Evolutionary conservation across 2,888 invertebrate species (phyloP).

Genomic region (Megastigmus dorsalis): DNA sequence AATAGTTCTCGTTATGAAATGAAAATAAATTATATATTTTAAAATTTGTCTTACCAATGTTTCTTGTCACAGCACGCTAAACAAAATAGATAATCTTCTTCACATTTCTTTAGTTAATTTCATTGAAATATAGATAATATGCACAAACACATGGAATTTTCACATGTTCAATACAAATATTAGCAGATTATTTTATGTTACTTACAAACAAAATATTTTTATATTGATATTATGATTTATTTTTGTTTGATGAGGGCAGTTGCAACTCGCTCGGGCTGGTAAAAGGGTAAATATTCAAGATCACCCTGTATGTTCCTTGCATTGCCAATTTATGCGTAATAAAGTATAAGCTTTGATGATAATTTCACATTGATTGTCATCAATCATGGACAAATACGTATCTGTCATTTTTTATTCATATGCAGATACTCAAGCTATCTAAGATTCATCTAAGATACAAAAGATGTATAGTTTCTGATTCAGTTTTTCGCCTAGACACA

Average conservation of each 20-base stretch:
- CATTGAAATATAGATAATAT: background rate
- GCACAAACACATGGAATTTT: background rate
- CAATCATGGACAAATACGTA: constrained; percentile 31
- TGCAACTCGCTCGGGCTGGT: constrained; percentile 78
- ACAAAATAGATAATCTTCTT: background rate
- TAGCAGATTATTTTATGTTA: background rate
- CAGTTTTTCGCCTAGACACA: background rate
- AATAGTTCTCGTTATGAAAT: constrained; percentile 18
- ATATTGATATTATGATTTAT: constrained; percentile 57
- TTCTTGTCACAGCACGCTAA: background rate
- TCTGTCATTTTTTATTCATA: background rate
- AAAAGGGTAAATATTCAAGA: constrained; percentile 77
- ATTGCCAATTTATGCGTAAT: constrained; percentile 49
- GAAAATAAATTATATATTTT: constrained; percentile 19
- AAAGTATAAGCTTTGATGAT: constrained; percentile 39
- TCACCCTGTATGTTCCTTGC: constrained; percentile 62
- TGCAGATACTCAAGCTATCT: background rate
- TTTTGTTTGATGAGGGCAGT: constrained; percentile 74
- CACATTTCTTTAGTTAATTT: background rate
- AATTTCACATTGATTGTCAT: constrained; percentile 15
- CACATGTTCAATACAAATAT: too few species aligned
- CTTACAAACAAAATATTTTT: background rate
- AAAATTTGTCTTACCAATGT: background rate
- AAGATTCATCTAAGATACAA: background rate
- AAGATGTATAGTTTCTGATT: background rate